phyloP scores from a whole-genome alignment of 1,140 invertebrate species.

The Leptopilina boulardi region DNA sequence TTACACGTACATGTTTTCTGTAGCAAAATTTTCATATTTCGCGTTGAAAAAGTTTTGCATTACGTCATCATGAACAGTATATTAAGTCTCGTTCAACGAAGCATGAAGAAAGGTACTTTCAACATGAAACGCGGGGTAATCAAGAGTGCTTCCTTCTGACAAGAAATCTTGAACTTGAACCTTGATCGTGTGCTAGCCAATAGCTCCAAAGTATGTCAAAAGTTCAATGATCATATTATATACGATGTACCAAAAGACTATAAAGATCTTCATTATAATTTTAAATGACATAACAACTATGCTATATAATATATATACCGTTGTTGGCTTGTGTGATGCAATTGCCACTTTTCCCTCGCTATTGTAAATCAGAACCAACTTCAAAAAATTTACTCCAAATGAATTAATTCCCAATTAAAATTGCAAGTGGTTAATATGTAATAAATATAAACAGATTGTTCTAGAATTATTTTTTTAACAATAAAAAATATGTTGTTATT shows the following conservation, averaged over 20 bases:
- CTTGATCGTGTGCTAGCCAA: slow-evolving; percentile 56
- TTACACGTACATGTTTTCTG: too few species aligned
- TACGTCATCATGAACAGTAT: background rate
- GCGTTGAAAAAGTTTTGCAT: background rate
- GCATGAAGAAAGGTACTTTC: slow-evolving; percentile 5
- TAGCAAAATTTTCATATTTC: background rate
- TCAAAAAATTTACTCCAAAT: too few species aligned
- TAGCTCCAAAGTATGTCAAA: slow-evolving; percentile 40
- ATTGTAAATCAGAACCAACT: background rate
- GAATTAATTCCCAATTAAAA: slow-evolving; percentile 6
- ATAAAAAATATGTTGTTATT: too few species aligned
- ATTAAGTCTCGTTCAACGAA: slow-evolving; percentile 25
- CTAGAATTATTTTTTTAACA: too few species aligned
- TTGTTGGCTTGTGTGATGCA: background rate
- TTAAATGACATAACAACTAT: slow-evolving; percentile 19
- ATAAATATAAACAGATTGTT: too few species aligned
- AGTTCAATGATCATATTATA: slow-evolving; percentile 44
- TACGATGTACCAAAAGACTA: slow-evolving; percentile 12
- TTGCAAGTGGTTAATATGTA: background rate
- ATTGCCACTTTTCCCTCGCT: background rate
- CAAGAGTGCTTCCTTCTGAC: slow-evolving; percentile 10
- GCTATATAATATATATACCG: slow-evolving; percentile 26
- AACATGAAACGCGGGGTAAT: background rate
- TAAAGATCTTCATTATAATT: slow-evolving; percentile 15
- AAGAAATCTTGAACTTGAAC: slow-evolving; percentile 41